A percentile compares a stretch with the other conserved stretches of the same genome.
Evolutionary conservation across 1,140 invertebrate genomes (phyloP).

Genomic region (Phthorimaea operculella): DNA sequence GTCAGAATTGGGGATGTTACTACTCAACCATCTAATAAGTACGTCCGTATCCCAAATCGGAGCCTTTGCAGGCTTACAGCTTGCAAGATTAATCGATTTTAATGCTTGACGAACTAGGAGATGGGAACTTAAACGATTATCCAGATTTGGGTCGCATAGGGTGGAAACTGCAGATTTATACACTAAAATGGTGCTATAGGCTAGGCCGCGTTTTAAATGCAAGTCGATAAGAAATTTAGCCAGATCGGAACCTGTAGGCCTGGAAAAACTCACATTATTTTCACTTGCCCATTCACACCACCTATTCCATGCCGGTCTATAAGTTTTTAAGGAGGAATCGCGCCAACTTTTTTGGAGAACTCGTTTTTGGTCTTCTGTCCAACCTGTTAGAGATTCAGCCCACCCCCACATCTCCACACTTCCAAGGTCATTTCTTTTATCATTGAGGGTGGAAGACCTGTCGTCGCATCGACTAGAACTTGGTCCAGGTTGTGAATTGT

Average conservation of each 20-base stretch:
- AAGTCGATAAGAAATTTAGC: slow-evolving; percentile 5
- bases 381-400: slow-evolving; percentile 1
- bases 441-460: slow-evolving; percentile 14
- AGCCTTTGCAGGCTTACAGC: slow-evolving; percentile 12
- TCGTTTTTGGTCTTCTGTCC: slow-evolving; percentile 1
- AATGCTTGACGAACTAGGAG: slow-evolving; percentile 18
- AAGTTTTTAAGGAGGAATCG: slow-evolving; percentile 6
- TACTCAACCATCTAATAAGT: slow-evolving; percentile 8
- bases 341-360: slow-evolving; percentile 7
- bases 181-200: slow-evolving; percentile 8
- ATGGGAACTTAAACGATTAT: slow-evolving; percentile 12
- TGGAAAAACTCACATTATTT: not conserved
- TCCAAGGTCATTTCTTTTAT: slow-evolving; percentile 18
- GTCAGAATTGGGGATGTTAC: slow-evolving; percentile 8
- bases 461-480: slow-evolving; percentile 14
- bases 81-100: slow-evolving; percentile 5
- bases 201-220: slow-evolving; percentile 4
- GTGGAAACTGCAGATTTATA: slow-evolving; percentile 7
- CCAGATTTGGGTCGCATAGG: not conserved
- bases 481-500: slow-evolving; percentile 14
- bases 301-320: slow-evolving; percentile 8
- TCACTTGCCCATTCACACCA: slow-evolving; percentile 1
- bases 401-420: slow-evolving; percentile 30
- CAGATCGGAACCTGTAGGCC: slow-evolving; percentile 1
- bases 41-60: slow-evolving; percentile 26